Percentiles rank a stretch among this genome's conserved stretches.
These are phyloP conservation scores for Hycleus cichorii DNA, from an alignment of 1,140 invertebrate genomes.

Conservation along the genomic window DNA sequence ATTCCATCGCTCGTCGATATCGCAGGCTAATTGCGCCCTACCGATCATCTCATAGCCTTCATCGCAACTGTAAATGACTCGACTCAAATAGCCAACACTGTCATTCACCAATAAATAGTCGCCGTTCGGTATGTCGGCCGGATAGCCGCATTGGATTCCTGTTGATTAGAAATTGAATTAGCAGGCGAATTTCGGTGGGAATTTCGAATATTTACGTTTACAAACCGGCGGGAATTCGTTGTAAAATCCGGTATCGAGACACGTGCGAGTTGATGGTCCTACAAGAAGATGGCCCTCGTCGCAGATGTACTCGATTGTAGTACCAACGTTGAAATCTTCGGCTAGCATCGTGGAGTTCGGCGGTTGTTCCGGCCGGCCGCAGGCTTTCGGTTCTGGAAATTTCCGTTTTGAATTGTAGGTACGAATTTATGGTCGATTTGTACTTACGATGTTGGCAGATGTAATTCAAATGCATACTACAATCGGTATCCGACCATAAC, in stretches of 20 bases:
- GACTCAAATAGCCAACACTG: conserved; percentile 74
- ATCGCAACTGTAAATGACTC: conserved; percentile 76
- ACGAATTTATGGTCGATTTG: not conserved
- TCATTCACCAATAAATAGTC: conserved; percentile 74
- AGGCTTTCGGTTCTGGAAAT: conserved; percentile 74
- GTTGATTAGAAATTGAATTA: conserved; percentile 17
- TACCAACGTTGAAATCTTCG: conserved; percentile 71
- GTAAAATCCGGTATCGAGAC: conserved; percentile 86
- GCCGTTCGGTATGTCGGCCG: conserved; percentile 78
- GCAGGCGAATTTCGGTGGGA: not conserved
- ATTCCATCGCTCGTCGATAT: conserved; percentile 90
- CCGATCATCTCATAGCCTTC: conserved; percentile 78
- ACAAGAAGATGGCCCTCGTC: conserved; percentile 80
- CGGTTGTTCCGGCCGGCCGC: conserved; percentile 84
- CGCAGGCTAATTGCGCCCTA: conserved; percentile 74
- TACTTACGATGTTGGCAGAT: conserved; percentile 91
- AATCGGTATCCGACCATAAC: conserved; percentile 92
- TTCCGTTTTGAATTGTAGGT: not conserved
- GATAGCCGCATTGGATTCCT: conserved; percentile 86
- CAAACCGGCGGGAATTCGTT: conserved; percentile 90
- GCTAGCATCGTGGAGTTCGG: conserved; percentile 83
- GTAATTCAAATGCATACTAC: conserved; percentile 76
- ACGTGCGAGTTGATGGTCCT: conserved; percentile 74
- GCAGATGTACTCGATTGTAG: conserved; percentile 80
- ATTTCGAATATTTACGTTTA: conserved; percentile 62